A percentile compares a stretch with the other conserved stretches of the same genome.
Evolutionary conservation across 2,888 invertebrate genomes (phyloP).

Genomic region (Euzetes globulus): DNA sequence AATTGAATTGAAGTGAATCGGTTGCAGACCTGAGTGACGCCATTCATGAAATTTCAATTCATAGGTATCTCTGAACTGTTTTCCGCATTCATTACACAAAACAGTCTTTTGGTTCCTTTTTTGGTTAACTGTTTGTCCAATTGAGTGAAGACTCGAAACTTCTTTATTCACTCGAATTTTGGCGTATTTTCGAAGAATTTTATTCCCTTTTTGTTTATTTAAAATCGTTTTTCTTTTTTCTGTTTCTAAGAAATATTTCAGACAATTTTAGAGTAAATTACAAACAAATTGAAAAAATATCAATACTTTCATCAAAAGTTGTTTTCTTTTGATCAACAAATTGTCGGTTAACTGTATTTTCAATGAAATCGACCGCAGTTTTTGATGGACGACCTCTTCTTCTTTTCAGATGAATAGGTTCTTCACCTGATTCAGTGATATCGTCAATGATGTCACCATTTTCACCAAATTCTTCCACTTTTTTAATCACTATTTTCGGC

Average conservation of each 20-base stretch:
- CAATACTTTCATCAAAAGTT: not conserved
- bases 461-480: not conserved
- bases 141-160: not conserved
- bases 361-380: not conserved
- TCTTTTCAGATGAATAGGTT: not conserved
- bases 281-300: not conserved
- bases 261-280: no score
- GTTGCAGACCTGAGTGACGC: not conserved
- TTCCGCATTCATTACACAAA: not conserved
- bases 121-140: not conserved
- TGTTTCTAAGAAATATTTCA: not conserved
- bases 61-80: not conserved
- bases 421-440: not conserved
- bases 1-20: no score
- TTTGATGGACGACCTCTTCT: conserved; percentile 1
- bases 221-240: not conserved
- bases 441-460: not conserved
- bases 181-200: not conserved
- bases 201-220: not conserved
- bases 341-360: not conserved
- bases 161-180: not conserved
- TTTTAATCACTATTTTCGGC: not conserved
- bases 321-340: not conserved
- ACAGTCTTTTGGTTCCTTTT: not conserved
- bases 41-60: not conserved